Percentiles rank a stretch among this genome's conserved stretches.
Evolutionary conservation across 2,888 invertebrate species (phyloP).

Genomic region (Ametastegia equiseti): DNA sequence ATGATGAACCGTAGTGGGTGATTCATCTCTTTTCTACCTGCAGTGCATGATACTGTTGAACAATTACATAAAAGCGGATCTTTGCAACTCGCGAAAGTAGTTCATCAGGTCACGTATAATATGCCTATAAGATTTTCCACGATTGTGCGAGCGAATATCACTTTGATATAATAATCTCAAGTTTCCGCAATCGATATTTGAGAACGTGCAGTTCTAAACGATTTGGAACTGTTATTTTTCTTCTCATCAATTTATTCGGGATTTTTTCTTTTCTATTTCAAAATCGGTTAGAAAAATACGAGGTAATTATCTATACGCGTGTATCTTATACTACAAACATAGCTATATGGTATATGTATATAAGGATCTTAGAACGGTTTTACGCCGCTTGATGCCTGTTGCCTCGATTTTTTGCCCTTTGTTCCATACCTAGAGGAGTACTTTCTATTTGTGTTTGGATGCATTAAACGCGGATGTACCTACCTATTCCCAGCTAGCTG

Average conservation of each 20-base stretch:
- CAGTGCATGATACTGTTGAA: not conserved
- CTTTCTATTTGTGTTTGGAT: constrained; percentile 16
- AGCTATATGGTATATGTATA: not conserved
- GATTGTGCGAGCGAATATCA: not conserved
- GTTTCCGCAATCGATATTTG: no score
- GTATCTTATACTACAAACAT: no score
- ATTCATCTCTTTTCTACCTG: constrained; percentile 10
- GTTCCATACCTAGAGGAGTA: not conserved
- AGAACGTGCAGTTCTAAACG: no score
- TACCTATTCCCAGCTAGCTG: no score
- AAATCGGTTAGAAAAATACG: no score
- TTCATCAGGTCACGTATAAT: constrained; percentile 24
- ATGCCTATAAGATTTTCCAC: not conserved
- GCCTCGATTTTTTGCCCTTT: not conserved
- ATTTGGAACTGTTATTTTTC: no score
- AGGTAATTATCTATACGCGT: no score
- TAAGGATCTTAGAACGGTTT: not conserved
- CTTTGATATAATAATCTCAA: not conserved
- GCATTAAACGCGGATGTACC: constrained; percentile 3
- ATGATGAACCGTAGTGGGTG: not conserved
- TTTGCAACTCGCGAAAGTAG: constrained; percentile 34
- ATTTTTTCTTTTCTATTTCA: no score
- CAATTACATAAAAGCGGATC: not conserved
- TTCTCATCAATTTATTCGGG: no score
- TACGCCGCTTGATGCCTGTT: no score